A percentile compares a stretch with the other conserved stretches of the same genome.
These are phyloP conservation scores for Mamestra brassicae DNA, from an alignment of 2,888 invertebrate genomes.

Conservation along the genomic window DNA sequence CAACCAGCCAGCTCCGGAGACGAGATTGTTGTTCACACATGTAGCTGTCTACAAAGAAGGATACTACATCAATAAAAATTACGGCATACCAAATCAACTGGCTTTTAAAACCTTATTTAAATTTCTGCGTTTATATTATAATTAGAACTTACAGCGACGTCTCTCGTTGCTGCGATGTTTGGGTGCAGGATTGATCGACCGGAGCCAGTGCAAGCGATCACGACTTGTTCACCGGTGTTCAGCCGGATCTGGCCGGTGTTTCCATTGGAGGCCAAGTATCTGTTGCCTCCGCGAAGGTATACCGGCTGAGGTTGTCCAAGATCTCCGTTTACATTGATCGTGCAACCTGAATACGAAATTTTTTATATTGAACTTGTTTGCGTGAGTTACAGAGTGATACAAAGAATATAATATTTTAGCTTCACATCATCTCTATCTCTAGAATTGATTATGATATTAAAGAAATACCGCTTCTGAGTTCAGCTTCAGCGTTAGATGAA, in stretches of 20 bases:
- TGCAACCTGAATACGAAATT: constrained; percentile 78
- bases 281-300: constrained; percentile 84
- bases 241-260: constrained; percentile 80
- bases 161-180: constrained; percentile 69
- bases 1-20: constrained; percentile 83
- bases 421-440: no score
- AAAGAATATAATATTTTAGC: neutral
- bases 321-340: constrained; percentile 87
- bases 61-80: neutral
- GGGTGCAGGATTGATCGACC: constrained; percentile 81
- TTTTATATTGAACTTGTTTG: neutral
- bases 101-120: neutral
- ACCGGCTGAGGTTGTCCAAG: constrained; percentile 91
- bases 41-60: constrained; percentile 75
- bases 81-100: neutral
- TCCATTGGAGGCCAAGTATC: constrained; percentile 78
- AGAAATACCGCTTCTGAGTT: constrained; percentile 74
- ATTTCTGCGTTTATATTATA: neutral
- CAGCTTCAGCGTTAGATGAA: constrained; percentile 58
- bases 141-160: constrained; percentile 49
- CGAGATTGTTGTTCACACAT: constrained; percentile 76
- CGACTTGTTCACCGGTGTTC: constrained; percentile 78
- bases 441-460: neutral
- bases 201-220: constrained; percentile 81
- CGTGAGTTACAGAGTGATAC: neutral